A percentile compares a stretch with the other conserved stretches of the same genome.
These are phyloP conservation scores for Drosophila melanosoma DNA, from an alignment of 2,888 invertebrate genomes.

Conservation along the genomic window DNA sequence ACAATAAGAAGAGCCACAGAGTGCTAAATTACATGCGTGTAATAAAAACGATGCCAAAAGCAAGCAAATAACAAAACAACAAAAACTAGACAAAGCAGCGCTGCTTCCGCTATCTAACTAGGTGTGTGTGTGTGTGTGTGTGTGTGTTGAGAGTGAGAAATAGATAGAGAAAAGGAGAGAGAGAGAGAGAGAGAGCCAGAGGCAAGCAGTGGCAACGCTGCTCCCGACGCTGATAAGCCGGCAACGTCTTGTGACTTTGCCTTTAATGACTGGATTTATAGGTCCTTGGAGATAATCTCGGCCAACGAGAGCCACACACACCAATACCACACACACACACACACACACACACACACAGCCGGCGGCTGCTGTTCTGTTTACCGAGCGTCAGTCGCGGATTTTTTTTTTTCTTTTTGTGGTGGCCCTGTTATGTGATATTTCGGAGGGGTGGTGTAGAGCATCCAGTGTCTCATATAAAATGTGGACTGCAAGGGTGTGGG, in stretches of 20 bases:
- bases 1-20: slow-evolving; percentile 7
- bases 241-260: slow-evolving; percentile 84
- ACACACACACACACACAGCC: slow-evolving; percentile 11
- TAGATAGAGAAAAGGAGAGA: neutral
- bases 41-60: slow-evolving; percentile 46
- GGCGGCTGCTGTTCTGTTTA: slow-evolving; percentile 69
- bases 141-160: slow-evolving; percentile 33
- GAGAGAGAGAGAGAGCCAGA: slow-evolving; percentile 5
- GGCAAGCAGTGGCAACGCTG: slow-evolving; percentile 30
- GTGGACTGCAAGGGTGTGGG: neutral
- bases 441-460: slow-evolving; percentile 12
- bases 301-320: slow-evolving; percentile 44
- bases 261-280: slow-evolving; percentile 85
- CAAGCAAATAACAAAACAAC: slow-evolving; percentile 15
- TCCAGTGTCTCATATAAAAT: slow-evolving; percentile 12
- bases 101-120: slow-evolving; percentile 4
- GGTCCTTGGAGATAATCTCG: slow-evolving; percentile 85
- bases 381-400: slow-evolving; percentile 43
- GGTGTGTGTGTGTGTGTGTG: slow-evolving; percentile 6
- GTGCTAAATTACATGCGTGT: slow-evolving; percentile 56
- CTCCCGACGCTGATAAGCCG: slow-evolving; percentile 68
- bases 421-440: slow-evolving; percentile 4
- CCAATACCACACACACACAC: slow-evolving; percentile 29
- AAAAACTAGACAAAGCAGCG: slow-evolving; percentile 29
- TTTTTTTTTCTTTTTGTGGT: slow-evolving; percentile 16